phyloP scores from a whole-genome alignment of 2,888 invertebrate species.

The Drosophila rellima region DNA sequence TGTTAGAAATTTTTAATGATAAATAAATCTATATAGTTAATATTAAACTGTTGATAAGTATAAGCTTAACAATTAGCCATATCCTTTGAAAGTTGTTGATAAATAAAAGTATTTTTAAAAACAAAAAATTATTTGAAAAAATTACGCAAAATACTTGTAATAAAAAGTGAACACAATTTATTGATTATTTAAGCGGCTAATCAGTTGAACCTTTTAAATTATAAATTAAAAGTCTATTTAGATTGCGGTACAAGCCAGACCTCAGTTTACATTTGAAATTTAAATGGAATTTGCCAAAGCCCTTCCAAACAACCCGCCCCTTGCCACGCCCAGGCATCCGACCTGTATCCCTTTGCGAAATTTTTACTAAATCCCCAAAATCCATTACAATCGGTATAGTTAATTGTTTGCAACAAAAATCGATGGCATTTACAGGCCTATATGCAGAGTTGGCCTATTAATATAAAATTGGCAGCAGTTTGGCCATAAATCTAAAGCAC shows the following conservation, averaged over 20 bases:
- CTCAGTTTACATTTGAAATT: background rate
- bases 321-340: background rate
- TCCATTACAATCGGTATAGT: constrained; percentile 11
- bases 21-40: too few relatives aligned
- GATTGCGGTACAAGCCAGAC: background rate
- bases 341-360: constrained; percentile 3
- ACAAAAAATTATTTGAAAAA: background rate
- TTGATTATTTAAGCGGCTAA: background rate
- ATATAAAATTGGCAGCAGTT: constrained; percentile 54
- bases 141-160: background rate
- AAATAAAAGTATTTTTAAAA: too few relatives aligned
- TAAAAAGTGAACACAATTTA: background rate
- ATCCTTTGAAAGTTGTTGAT: too few relatives aligned
- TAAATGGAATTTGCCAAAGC: constrained; percentile 2
- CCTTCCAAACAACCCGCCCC: background rate
- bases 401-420: constrained; percentile 20
- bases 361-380: background rate
- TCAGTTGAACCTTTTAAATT: background rate
- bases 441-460: constrained; percentile 59
- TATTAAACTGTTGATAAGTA: too few relatives aligned
- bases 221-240: background rate
- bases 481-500: constrained; percentile 64
- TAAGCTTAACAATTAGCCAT: too few relatives aligned
- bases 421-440: constrained; percentile 30
- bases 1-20: too few relatives aligned